These are phyloP conservation scores for Amblyjoppa proteus DNA, from an alignment of 2,888 invertebrate species.

Conservation along the genomic window DNA sequence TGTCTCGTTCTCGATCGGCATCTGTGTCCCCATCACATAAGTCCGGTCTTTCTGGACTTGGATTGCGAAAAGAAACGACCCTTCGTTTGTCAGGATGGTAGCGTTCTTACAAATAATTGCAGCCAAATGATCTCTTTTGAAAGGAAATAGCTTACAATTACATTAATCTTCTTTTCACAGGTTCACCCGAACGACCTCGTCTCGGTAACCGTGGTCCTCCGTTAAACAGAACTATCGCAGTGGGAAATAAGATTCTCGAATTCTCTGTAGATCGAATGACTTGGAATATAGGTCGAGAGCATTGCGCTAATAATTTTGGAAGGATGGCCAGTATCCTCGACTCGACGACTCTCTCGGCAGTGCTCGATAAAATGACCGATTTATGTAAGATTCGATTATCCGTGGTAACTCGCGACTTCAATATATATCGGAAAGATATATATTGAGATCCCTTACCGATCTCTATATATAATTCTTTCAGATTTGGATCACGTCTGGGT, in stretches of 20 bases:
- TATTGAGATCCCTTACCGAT: not conserved
- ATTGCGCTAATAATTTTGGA: constrained; percentile 60
- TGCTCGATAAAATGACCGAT: constrained; percentile 68
- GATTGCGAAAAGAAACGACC: constrained; percentile 71
- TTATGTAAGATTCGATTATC: constrained; percentile 51
- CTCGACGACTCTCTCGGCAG: constrained; percentile 54
- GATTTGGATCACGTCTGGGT: constrained; percentile 71
- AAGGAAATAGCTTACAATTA: not conserved
- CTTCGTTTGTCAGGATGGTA: constrained; percentile 69
- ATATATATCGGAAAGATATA: not conserved
- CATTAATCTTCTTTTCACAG: constrained; percentile 18
- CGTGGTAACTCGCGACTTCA: not conserved
- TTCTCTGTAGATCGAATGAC: constrained; percentile 65
- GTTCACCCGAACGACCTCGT: not conserved
- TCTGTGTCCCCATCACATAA: constrained; percentile 66
- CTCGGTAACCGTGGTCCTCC: not conserved
- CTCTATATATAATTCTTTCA: constrained; percentile 18
- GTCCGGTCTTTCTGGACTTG: constrained; percentile 69
- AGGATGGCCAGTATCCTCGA: constrained; percentile 64
- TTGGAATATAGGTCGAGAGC: constrained; percentile 63
- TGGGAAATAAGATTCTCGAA: constrained; percentile 34
- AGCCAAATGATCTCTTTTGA: not conserved
- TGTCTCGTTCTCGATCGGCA: constrained; percentile 71
- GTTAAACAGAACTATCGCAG: constrained; percentile 36
- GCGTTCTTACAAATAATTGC: not conserved